Percentiles rank a stretch among this genome's conserved stretches.
Conservation (phyloP, 35 echinoderm and acorn worm genomes). For the Ophioderma brevispina region DNA sequence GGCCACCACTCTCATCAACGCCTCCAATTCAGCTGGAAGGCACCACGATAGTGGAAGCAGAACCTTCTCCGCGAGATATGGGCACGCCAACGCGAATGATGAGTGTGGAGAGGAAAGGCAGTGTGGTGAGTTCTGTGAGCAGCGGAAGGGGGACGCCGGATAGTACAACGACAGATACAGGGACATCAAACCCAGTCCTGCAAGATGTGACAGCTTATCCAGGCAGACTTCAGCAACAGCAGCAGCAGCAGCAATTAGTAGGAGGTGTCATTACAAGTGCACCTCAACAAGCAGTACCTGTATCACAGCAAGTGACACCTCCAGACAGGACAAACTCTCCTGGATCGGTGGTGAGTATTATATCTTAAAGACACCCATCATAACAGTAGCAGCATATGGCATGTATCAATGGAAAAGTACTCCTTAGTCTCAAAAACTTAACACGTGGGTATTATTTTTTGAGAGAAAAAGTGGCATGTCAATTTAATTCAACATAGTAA, state of each 20-base stretch:
- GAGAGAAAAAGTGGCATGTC: too few relatives aligned
- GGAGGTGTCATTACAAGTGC: background rate
- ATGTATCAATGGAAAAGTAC: too few relatives aligned
- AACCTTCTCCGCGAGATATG: background rate
- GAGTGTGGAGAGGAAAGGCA: constrained; percentile 64
- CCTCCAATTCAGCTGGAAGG: background rate
- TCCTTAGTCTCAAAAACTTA: too few relatives aligned
- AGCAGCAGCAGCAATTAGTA: background rate
- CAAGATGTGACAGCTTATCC: background rate
- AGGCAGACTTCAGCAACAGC: background rate
- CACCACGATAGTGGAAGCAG: background rate
- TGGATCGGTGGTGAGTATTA: background rate
- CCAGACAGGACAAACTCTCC: constrained; percentile 28
- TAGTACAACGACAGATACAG: constrained; percentile 73
- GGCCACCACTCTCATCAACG: background rate
- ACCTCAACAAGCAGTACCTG: background rate
- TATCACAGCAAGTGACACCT: background rate
- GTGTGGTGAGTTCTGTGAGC: constrained; percentile 34
- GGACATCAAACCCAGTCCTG: constrained; percentile 30
- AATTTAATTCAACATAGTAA: too few relatives aligned
- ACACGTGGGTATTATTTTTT: too few relatives aligned
- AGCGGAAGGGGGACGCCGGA: constrained; percentile 83
- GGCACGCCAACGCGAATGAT: background rate
- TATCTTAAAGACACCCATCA: too few relatives aligned
- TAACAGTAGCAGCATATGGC: too few relatives aligned